Percentiles rank a stretch among this genome's conserved stretches.
phyloP scores from a whole-genome alignment of 2,113 vertebrate species.

The Actenoides hombroni region DNA sequence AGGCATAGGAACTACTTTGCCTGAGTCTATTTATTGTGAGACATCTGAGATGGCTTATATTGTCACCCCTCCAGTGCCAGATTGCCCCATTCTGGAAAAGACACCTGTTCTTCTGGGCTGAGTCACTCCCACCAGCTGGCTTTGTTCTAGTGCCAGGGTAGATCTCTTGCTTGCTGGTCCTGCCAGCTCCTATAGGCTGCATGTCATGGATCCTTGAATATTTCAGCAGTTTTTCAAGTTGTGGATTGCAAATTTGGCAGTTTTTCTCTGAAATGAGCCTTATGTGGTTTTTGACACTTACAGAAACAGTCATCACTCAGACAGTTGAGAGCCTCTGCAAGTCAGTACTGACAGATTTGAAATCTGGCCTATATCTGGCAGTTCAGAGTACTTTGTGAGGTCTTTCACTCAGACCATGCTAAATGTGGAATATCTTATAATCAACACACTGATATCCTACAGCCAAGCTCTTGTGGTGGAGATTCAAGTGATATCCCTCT shows the following conservation, averaged over 20 bases:
- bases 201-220: neutral
- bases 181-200: neutral
- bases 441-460: neutral
- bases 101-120: neutral
- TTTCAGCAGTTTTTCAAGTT: neutral
- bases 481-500: neutral
- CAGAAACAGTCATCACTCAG: neutral
- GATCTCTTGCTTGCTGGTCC: neutral
- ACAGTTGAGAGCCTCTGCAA: neutral
- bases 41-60: neutral
- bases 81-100: neutral
- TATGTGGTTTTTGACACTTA: neutral
- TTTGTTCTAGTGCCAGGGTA: neutral
- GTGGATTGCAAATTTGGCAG: neutral
- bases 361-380: neutral
- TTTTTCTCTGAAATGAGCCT: neutral
- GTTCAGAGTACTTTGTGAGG: neutral
- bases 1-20: neutral
- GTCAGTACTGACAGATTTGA: neutral
- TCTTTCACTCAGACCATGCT: neutral
- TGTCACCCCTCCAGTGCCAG: neutral
- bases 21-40: neutral
- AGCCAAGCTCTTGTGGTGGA: neutral
- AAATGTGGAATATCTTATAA: neutral
- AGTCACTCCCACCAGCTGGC: neutral